Evolutionary conservation across 1,140 invertebrate species (phyloP).

Genomic region (Bradysia coprophila): DNA sequence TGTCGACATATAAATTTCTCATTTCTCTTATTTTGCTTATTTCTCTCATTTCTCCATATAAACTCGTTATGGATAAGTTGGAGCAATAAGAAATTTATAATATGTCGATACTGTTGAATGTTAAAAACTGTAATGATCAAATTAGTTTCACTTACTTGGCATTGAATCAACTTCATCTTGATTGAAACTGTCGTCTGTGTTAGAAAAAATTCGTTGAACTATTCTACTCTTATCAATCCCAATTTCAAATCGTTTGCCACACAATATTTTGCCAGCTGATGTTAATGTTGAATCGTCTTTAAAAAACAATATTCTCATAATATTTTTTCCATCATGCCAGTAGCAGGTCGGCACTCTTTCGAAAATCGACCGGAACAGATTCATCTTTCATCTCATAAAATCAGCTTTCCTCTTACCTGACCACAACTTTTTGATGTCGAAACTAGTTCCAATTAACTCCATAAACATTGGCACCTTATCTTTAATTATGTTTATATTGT

Average conservation of each 20-base stretch:
- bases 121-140: too few relatives aligned
- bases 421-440: constrained; percentile 14
- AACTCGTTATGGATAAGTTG: too few relatives aligned
- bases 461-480: not conserved
- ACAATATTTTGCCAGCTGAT: constrained; percentile 34
- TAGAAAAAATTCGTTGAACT: constrained; percentile 27
- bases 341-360: too few relatives aligned
- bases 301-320: too few relatives aligned
- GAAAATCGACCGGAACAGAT: too few relatives aligned
- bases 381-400: too few relatives aligned
- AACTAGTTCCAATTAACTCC: constrained; percentile 14
- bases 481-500: not conserved
- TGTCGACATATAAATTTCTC: too few relatives aligned
- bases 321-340: too few relatives aligned
- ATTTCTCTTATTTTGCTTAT: too few relatives aligned
- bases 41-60: too few relatives aligned
- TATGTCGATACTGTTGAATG: too few relatives aligned
- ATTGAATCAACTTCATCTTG: constrained; percentile 30
- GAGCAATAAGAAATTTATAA: too few relatives aligned
- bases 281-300: constrained; percentile 21
- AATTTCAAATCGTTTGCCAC: constrained; percentile 31
- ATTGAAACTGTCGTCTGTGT: constrained; percentile 27
- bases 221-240: constrained; percentile 19
- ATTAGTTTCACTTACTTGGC: constrained; percentile 37
- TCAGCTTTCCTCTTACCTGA: not conserved